Evolutionary conservation across 2,888 invertebrate species (phyloP).

Genomic region (Glomeris marginata): DNA sequence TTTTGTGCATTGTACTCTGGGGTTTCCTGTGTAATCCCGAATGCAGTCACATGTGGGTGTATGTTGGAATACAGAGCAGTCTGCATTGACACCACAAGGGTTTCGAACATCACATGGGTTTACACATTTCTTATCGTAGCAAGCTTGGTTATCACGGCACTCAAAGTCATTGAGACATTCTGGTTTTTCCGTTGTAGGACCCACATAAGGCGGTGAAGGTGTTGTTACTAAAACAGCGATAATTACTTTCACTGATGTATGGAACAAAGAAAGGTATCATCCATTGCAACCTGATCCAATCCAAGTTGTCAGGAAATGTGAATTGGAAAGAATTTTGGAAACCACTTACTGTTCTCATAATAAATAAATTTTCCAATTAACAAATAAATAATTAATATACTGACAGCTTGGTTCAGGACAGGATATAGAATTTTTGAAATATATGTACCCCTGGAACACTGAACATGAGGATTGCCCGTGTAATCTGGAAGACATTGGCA

Average conservation of each 20-base stretch:
- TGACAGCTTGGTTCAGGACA: no score
- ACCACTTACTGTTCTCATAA: no score
- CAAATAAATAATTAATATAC: no score
- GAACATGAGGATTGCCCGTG: conserved; percentile 42
- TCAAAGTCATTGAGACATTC: conserved; percentile 71
- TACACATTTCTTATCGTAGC: conserved; percentile 55
- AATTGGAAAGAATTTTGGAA: no score
- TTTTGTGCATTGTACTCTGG: conserved; percentile 14
- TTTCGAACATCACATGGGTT: no score
- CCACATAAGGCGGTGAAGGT: background rate
- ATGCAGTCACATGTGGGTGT: conserved; percentile 56
- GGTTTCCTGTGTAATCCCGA: conserved; percentile 41
- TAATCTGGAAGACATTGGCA: conserved; percentile 45
- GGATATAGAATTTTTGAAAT: no score
- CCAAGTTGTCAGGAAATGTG: no score
- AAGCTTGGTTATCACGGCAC: conserved; percentile 66
- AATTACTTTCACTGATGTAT: no score
- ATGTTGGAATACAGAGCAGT: conserved; percentile 55
- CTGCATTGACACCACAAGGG: conserved; percentile 69
- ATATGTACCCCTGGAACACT: background rate
- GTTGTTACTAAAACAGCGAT: background rate
- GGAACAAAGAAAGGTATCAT: no score
- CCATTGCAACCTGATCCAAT: no score
- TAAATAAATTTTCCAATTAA: no score
- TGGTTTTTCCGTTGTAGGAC: background rate